Evolutionary conservation across 2,113 vertebrate species (phyloP).

Genomic region (Sylvietta virens): DNA sequence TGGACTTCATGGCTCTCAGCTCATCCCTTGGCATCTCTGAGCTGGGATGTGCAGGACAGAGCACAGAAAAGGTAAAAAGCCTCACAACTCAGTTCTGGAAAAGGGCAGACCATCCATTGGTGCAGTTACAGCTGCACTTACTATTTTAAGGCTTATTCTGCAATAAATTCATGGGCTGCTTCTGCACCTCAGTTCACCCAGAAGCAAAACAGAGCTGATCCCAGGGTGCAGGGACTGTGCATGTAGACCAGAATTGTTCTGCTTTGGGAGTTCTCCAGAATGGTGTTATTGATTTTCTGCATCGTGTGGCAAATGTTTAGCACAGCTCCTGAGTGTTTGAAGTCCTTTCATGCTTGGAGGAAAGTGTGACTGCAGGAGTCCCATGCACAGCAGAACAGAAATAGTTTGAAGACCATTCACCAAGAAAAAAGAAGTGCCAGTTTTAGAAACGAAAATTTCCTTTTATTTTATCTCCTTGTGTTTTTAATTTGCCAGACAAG

Average conservation of each 20-base stretch:
- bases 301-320: neutral
- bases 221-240: neutral
- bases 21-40: neutral
- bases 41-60: neutral
- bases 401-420: neutral
- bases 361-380: conserved; percentile 20
- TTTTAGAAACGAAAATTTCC: neutral
- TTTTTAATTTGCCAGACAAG: conserved; percentile 36
- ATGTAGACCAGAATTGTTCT: neutral
- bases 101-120: neutral
- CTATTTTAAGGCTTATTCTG: neutral
- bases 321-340: neutral
- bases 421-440: neutral
- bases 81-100: neutral
- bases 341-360: neutral
- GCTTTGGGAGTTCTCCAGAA: neutral
- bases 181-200: neutral
- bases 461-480: conserved; percentile 21
- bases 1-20: neutral
- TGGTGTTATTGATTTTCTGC: neutral
- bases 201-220: neutral
- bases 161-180: neutral
- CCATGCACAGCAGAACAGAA: neutral
- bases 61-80: neutral
- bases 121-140: neutral